These are phyloP conservation scores for Naso thynnoides DNA, from an alignment of 2,797 vertebrate species.

Conservation along the genomic window DNA sequence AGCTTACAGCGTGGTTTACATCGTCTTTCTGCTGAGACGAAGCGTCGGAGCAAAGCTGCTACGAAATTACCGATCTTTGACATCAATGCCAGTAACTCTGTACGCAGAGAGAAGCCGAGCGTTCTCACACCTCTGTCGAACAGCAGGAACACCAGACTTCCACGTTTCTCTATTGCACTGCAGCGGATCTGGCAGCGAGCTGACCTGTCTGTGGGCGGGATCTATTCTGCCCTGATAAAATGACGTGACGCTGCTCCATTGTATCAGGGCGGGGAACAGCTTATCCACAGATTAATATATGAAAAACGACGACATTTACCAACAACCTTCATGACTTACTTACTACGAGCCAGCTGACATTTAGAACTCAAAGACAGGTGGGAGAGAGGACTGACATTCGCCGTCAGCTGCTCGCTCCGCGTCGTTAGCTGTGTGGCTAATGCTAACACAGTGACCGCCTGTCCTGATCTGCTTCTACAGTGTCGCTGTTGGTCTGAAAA, in stretches of 20 bases:
- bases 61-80: background rate
- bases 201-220: background rate
- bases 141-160: no score
- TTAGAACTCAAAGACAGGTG: background rate
- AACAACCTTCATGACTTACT: background rate
- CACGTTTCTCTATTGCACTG: no score
- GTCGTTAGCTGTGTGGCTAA: constrained; percentile 2
- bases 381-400: background rate
- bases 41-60: no score
- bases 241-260: background rate
- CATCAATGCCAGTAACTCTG: background rate
- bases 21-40: background rate
- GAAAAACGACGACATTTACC: background rate
- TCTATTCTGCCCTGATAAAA: background rate
- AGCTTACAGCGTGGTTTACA: background rate
- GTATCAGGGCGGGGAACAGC: background rate
- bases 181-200: background rate
- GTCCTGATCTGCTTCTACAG: background rate
- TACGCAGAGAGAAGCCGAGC: background rate
- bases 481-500: background rate
- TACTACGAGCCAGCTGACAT: background rate
- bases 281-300: background rate
- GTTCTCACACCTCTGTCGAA: background rate
- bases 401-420: background rate
- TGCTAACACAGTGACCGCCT: background rate